Conservation (phyloP, 2,797 vertebrate species). For the Helicolenus hilgendorfi region DNA sequence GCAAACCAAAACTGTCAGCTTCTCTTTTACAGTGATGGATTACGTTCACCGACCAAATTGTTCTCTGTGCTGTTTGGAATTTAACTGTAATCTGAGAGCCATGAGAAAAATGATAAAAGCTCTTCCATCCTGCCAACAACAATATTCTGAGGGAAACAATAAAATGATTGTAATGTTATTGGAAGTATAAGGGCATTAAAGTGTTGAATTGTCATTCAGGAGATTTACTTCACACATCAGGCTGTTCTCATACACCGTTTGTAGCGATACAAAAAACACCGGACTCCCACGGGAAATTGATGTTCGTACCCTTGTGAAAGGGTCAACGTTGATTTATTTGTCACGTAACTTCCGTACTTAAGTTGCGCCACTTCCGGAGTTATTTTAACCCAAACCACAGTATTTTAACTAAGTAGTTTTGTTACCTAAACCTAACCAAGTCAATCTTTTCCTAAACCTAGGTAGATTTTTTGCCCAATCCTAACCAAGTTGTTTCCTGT, state of each 20-base stretch:
- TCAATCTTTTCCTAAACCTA: no score
- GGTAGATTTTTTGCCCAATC: fast-evolving
- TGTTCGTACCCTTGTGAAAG: no score
- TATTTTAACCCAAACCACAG: no score
- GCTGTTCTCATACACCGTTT: no score
- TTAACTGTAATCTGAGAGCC: conserved; percentile 8
- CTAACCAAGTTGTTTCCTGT: no score
- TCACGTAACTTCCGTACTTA: no score
- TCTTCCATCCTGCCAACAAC: conserved; percentile 16
- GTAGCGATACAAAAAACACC: no score
- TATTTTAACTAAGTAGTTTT: no score
- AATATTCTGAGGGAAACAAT: conserved; percentile 20
- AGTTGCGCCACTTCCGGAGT: no score
- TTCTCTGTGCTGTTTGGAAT: conserved; percentile 23
- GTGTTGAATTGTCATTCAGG: not conserved
- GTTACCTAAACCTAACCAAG: no score
- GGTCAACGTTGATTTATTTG: no score
- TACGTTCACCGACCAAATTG: not conserved
- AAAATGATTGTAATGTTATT: conserved; percentile 16
- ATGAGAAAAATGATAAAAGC: conserved; percentile 40
- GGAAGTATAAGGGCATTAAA: not conserved
- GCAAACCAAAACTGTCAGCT: conserved; percentile 12
- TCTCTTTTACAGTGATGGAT: conserved; percentile 41
- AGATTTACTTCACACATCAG: not conserved
- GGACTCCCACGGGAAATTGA: no score